Conservation (phyloP, 2,113 vertebrate genomes). For the Chaenogobius annularis region DNA sequence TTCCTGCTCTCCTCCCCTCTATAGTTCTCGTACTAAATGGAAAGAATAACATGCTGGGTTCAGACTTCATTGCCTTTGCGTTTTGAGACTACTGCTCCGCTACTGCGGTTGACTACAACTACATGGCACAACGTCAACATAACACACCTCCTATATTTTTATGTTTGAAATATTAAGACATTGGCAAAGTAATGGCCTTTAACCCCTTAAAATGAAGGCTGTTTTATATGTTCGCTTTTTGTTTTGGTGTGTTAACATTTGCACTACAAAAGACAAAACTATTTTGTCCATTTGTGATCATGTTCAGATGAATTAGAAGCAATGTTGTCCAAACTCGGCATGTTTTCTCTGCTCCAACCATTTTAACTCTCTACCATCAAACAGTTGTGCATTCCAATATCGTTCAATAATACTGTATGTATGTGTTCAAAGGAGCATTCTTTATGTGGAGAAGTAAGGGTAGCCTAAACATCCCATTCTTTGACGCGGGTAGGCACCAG, state of each 20-base stretch:
- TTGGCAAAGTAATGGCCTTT: neutral
- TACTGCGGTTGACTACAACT: neutral
- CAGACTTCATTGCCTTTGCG: neutral
- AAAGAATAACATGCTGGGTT: conserved; percentile 24
- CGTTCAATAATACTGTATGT: conserved; percentile 45
- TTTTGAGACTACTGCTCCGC: neutral
- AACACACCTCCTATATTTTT: neutral
- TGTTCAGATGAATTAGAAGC: neutral
- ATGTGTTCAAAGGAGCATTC: conserved; percentile 41
- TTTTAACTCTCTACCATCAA: conserved; percentile 24
- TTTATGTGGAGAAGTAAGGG: conserved; percentile 38
- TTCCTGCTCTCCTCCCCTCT: neutral
- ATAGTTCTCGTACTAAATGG: conserved; percentile 2
- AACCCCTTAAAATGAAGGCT: neutral
- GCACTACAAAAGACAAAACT: neutral
- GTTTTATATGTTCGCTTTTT: neutral
- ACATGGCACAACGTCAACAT: neutral
- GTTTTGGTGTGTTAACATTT: neutral
- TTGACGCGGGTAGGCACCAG: conserved; percentile 33
- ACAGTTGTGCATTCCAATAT: conserved; percentile 43
- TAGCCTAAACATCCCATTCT: conserved; percentile 44
- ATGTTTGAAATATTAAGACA: neutral
- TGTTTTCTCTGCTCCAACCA: conserved; percentile 39
- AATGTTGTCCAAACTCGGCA: neutral
- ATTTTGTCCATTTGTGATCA: neutral